A percentile compares a stretch with the other conserved stretches of the same genome.
These are phyloP conservation scores for Sapayoa aenigma DNA, from an alignment of 2,113 vertebrate species.

Conservation along the genomic window DNA sequence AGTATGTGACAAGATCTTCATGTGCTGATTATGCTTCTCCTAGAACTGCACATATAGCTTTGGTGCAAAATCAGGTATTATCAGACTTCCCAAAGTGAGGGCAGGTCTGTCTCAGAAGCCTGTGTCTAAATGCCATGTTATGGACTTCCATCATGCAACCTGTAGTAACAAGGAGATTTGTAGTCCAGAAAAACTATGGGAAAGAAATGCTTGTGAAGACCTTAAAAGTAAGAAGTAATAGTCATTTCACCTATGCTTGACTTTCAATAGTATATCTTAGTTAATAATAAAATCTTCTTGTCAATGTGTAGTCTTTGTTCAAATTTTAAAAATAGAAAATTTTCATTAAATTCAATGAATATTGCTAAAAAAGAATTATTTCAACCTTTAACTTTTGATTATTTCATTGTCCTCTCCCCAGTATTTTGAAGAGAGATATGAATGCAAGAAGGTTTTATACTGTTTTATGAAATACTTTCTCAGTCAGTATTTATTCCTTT, in stretches of 20 bases:
- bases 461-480: not conserved
- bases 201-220: not conserved
- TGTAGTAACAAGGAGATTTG: not conserved
- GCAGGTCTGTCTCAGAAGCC: not conserved
- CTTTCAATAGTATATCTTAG: not conserved
- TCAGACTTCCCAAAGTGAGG: not conserved
- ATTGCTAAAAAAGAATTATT: not conserved
- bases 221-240: not conserved
- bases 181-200: not conserved
- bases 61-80: not conserved
- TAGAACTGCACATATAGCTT: not conserved
- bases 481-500: not conserved
- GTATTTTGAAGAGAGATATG: not conserved
- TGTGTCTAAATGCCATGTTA: not conserved
- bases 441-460: not conserved
- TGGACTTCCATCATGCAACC: not conserved
- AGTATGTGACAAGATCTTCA: not conserved
- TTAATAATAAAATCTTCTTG: not conserved
- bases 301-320: not conserved
- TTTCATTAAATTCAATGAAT: not conserved
- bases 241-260: not conserved
- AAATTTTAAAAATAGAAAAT: not conserved
- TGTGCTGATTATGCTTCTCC: not conserved
- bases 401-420: not conserved
- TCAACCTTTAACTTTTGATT: not conserved